These are phyloP conservation scores for Poeciliopsis retropinna DNA, from an alignment of 2,113 vertebrate species.

Conservation along the genomic window DNA sequence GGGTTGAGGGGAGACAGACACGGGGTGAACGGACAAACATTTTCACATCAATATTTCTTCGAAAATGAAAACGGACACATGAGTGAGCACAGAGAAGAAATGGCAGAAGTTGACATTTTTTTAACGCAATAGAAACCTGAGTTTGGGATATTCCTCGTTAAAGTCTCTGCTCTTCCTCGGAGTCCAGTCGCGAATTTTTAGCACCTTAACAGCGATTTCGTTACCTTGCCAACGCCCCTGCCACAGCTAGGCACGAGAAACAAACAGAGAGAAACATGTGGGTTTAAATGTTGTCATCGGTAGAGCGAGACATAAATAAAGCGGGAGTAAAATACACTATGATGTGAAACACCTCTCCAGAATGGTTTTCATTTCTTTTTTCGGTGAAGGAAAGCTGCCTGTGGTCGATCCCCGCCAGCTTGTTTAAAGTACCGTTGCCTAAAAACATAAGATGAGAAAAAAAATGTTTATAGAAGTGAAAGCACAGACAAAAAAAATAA, in stretches of 20 bases:
- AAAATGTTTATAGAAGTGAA: not conserved
- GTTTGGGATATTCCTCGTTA: constrained; percentile 95
- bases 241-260: constrained; percentile 83
- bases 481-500: constrained; percentile 10
- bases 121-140: constrained; percentile 81
- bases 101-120: not conserved
- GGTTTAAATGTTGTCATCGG: not conserved
- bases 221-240: constrained; percentile 97
- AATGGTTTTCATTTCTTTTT: constrained; percentile 95
- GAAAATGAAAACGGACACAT: constrained; percentile 52
- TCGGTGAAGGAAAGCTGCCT: constrained; percentile 89
- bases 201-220: constrained; percentile 90
- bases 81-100: constrained; percentile 24
- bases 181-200: constrained; percentile 96
- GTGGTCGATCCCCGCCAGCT: constrained; percentile 93
- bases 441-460: constrained; percentile 34
- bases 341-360: constrained; percentile 86
- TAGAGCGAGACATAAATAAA: not conserved
- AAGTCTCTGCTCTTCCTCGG: constrained; percentile 97
- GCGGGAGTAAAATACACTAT: not conserved
- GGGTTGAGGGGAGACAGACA: too few species aligned
- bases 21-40: constrained; percentile 25
- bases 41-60: constrained; percentile 45
- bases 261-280: not conserved
- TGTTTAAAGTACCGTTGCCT: constrained; percentile 98